These are phyloP conservation scores for Casuarius casuarius DNA, from an alignment of 2,113 vertebrate genomes.

Conservation along the genomic window DNA sequence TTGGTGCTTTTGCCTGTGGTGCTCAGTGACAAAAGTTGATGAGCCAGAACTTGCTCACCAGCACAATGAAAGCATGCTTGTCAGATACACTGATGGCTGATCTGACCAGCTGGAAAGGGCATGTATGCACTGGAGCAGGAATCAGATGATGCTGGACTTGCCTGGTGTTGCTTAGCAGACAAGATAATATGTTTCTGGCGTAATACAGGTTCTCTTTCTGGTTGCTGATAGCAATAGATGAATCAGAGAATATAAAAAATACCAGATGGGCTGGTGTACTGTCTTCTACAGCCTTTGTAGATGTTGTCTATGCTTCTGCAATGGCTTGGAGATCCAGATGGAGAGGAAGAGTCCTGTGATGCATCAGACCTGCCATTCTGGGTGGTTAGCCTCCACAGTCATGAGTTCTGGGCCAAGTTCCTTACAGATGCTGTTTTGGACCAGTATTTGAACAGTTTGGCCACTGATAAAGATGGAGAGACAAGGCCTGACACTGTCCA, in stretches of 20 bases:
- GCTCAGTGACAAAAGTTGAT: neutral
- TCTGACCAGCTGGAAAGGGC: neutral
- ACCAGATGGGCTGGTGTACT: neutral
- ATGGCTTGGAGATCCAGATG: too few relatives aligned
- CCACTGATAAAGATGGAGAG: too few relatives aligned
- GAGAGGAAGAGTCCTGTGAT: neutral
- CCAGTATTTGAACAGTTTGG: too few relatives aligned
- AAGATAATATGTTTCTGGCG: neutral
- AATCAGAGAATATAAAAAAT: neutral
- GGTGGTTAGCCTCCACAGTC: too few relatives aligned
- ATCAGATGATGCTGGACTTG: neutral
- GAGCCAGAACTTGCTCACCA: neutral
- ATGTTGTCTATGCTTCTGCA: neutral
- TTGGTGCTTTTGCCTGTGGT: neutral
- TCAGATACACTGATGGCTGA: neutral
- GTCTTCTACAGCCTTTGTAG: neutral
- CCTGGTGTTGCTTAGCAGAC: neutral
- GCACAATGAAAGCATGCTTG: neutral
- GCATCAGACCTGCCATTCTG: neutral
- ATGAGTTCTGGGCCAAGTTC: too few relatives aligned
- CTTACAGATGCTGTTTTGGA: too few relatives aligned
- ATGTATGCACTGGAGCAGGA: neutral
- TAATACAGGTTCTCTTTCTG: neutral
- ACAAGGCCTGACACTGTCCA: too few relatives aligned
- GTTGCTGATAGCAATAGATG: neutral